Percentiles rank a stretch among this genome's conserved stretches.
phyloP scores from a whole-genome alignment of 2,113 vertebrate genomes.

The Nesospiza acunhae region DNA sequence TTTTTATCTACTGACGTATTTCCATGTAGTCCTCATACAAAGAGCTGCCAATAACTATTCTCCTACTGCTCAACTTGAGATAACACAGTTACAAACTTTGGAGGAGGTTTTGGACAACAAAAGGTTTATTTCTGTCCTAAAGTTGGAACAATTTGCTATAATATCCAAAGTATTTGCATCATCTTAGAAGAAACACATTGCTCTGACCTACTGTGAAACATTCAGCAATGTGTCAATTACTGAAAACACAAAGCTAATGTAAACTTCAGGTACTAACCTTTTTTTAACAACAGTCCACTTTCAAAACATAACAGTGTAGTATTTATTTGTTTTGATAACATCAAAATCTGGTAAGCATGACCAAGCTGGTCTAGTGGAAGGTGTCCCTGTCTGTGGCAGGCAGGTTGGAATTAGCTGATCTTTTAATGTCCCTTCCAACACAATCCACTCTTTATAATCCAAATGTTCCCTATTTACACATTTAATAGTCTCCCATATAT shows the following conservation, averaged over 20 bases:
- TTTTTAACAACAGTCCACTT: not conserved
- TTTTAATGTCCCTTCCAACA: not conserved
- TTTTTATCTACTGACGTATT: not conserved
- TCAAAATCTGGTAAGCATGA: not conserved
- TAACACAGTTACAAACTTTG: not conserved
- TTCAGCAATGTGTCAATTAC: not conserved
- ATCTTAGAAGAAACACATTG: not conserved
- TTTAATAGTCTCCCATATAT: not conserved
- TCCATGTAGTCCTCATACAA: not conserved
- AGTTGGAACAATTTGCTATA: not conserved
- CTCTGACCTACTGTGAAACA: not conserved
- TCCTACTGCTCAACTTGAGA: not conserved
- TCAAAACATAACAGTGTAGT: not conserved
- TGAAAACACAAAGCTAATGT: not conserved
- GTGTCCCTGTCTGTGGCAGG: not conserved
- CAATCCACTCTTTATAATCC: not conserved
- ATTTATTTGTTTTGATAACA: not conserved
- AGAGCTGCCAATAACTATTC: not conserved
- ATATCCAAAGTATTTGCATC: not conserved
- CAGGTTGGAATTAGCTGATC: not conserved
- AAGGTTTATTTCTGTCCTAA: not conserved
- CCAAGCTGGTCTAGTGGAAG: not conserved
- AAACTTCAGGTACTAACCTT: not conserved
- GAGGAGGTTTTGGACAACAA: not conserved
- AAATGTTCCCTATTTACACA: not conserved